Base-by-base conservation (phyloP, 2,797 vertebrate genomes). In the Hephaestus fuliginosus region DNA sequence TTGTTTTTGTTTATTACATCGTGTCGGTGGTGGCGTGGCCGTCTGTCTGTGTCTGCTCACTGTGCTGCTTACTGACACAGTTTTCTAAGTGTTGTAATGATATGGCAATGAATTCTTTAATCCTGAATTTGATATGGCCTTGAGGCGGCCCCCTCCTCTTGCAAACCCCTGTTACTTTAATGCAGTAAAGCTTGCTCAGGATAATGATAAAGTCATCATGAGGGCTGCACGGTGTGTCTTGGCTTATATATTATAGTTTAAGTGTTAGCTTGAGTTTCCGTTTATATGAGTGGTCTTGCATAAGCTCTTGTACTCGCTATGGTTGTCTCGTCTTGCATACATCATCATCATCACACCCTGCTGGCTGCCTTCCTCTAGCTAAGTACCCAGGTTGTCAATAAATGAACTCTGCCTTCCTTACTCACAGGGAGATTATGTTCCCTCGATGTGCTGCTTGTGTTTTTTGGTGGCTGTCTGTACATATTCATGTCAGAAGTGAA, bases 261-360 rank as follows among this genome's bases (percentile, higher is more conserved):
- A 63, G 79, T 79, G 43, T 60, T 57, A 49, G n/a, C 78, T 60
- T 48, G 75, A 66, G 77, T 85, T 82, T 75, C 61, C 63, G 65
- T 20, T 67, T 51, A 52, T 86, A 66, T 74, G 62, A 61, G 71
- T 74, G 43, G 43, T 84, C 70, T 92, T 90, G 78, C 84, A 49
- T 77, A 88, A 86, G 82, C 66, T 60, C 56, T 81, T 88, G 78
- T 81, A 56, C 66, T 86, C 80, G 65, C 68, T 62, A 3, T 53
- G 55, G 74, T 82, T 82, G 70, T 87, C 56, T 81, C 81, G 80
- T 80, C 89, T 71, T 79, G 58, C 71, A 41, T 80, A 72, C 77
- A 58, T 74, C 72, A 78, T 84, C 74, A 69, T 85, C 75, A 66
- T 81, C 72, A 64, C 74, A 81, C 73, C 63, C 81, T 80, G 79